Evolutionary conservation across 2,888 invertebrate genomes (phyloP).

Genomic region (Nomada flava): DNA sequence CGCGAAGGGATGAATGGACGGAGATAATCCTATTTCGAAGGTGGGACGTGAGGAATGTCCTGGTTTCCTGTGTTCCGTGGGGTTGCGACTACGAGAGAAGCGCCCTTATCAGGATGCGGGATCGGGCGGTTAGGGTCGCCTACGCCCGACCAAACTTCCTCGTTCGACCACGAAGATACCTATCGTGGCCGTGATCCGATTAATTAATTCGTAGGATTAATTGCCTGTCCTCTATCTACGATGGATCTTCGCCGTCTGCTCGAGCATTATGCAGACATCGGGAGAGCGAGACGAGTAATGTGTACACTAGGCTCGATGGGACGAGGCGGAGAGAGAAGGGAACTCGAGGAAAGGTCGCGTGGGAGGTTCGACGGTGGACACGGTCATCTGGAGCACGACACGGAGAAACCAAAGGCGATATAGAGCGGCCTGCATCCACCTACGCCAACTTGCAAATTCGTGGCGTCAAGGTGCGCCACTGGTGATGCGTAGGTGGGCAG

Average conservation of each 20-base stretch:
- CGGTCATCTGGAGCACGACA: slow-evolving; percentile 60
- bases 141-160: slow-evolving; percentile 67
- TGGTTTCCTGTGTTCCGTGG: slow-evolving; percentile 64
- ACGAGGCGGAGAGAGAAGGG: slow-evolving; percentile 68
- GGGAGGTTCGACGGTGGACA: slow-evolving; percentile 69
- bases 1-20: slow-evolving; percentile 64
- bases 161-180: slow-evolving; percentile 51
- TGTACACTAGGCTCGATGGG: neutral
- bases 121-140: slow-evolving; percentile 68
- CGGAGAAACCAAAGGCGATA: slow-evolving; percentile 48
- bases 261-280: slow-evolving; percentile 50
- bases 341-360: slow-evolving; percentile 72
- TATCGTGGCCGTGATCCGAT: slow-evolving; percentile 67
- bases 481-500: slow-evolving; percentile 9
- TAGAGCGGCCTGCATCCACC: slow-evolving; percentile 51
- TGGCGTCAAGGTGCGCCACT: slow-evolving; percentile 52
- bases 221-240: slow-evolving; percentile 67
- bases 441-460: slow-evolving; percentile 56
- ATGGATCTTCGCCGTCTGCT: slow-evolving; percentile 60
- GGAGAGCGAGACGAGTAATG: neutral
- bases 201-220: slow-evolving; percentile 76
- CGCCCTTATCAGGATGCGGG: slow-evolving; percentile 62
- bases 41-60: slow-evolving; percentile 69
- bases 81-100: slow-evolving; percentile 53
- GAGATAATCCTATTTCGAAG: slow-evolving; percentile 67